A percentile compares a stretch with the other conserved stretches of the same genome.
Conservation (phyloP, 1,140 invertebrate genomes). For the Pogonognathellus flavescens region DNA sequence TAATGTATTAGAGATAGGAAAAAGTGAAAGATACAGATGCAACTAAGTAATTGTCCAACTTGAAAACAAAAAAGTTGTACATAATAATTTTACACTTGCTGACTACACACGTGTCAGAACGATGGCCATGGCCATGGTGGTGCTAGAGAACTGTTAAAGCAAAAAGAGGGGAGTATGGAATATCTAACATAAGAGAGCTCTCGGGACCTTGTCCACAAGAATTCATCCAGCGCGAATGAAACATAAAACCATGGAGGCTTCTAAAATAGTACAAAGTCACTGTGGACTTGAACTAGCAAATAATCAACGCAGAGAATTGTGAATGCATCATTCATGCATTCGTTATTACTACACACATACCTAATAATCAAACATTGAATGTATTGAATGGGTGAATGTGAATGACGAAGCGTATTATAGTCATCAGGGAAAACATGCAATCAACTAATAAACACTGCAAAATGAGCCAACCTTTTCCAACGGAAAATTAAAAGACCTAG, state of each 20-base stretch:
- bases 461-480: too few relatives aligned
- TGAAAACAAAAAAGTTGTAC: background rate
- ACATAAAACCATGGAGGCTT: too few relatives aligned
- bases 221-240: conserved; percentile 1
- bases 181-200: background rate
- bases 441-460: background rate
- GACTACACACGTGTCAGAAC: conserved; percentile 1
- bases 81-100: conserved; percentile 2
- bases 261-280: background rate
- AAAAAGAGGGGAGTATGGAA: background rate
- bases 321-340: conserved; percentile 25
- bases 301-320: background rate
- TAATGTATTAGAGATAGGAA: too few relatives aligned
- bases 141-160: background rate
- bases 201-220: conserved; percentile 26
- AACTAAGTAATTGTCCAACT: background rate
- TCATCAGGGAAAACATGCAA: background rate
- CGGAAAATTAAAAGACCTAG: too few relatives aligned
- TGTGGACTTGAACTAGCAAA: conserved; percentile 8
- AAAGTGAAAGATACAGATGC: background rate
- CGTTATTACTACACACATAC: background rate
- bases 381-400: background rate
- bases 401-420: background rate
- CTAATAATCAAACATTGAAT: background rate
- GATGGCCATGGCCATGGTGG: background rate